Conservation (phyloP, 2,113 vertebrate species). For the Bagarius yarrelli region DNA sequence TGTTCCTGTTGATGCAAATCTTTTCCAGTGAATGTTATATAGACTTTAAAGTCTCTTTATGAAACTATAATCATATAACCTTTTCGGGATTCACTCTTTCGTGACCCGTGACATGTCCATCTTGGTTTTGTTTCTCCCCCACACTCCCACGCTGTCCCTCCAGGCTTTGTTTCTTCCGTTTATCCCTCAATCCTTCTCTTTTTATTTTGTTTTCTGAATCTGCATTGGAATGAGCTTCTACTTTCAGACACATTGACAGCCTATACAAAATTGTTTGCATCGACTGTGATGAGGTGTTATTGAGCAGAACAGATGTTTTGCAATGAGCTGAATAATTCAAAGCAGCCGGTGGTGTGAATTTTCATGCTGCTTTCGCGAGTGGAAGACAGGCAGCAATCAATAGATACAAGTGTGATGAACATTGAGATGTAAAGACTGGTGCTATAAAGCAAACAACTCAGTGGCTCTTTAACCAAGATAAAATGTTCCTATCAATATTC, state of each 20-base stretch:
- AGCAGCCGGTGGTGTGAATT: conserved; percentile 35
- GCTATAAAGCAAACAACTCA: conserved; percentile 24
- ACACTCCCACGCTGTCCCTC: background rate
- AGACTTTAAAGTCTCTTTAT: background rate
- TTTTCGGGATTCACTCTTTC: background rate
- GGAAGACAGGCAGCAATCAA: conserved; percentile 33
- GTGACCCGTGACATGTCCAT: background rate
- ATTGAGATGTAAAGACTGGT: conserved; percentile 23
- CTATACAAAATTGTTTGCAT: conserved; percentile 47
- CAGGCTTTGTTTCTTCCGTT: conserved; percentile 9
- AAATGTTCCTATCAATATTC: background rate
- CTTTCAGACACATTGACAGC: conserved; percentile 15
- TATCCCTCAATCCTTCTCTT: background rate
- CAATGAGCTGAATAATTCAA: conserved; percentile 50
- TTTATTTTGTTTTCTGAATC: background rate
- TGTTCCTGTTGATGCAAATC: background rate
- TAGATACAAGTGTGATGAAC: conserved; percentile 46
- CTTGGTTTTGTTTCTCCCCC: background rate
- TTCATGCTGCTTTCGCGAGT: conserved; percentile 17
- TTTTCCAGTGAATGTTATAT: background rate
- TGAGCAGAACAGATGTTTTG: conserved; percentile 45
- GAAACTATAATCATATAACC: background rate
- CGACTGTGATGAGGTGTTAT: conserved; percentile 44
- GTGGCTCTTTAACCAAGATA: background rate
- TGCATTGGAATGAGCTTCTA: background rate